These are phyloP conservation scores for Leucophenga varia DNA, from an alignment of 1,140 invertebrate species.

Conservation along the genomic window DNA sequence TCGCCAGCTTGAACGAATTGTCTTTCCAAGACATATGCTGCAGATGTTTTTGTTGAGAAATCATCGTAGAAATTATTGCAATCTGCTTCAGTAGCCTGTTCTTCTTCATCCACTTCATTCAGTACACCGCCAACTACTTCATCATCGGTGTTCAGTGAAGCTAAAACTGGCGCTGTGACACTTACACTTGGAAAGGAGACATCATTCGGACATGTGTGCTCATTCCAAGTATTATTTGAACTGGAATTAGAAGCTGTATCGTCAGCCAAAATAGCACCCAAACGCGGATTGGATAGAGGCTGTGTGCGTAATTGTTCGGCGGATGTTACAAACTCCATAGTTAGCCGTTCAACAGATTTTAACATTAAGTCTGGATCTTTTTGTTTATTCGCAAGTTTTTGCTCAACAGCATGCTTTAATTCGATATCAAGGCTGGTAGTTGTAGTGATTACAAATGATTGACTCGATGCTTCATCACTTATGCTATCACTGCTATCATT, in stretches of 20 bases:
- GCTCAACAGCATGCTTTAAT: background rate
- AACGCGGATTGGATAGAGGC: constrained; percentile 11
- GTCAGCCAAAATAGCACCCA: constrained; percentile 34
- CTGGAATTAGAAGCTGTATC: constrained; percentile 46
- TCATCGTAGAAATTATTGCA: constrained; percentile 28
- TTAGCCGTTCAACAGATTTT: constrained; percentile 65
- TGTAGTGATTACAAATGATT: constrained; percentile 49
- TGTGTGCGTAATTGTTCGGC: constrained; percentile 58
- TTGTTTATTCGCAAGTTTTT: constrained; percentile 45
- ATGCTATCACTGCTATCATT: constrained; percentile 42
- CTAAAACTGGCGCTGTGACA: constrained; percentile 68
- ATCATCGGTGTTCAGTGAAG: constrained; percentile 68
- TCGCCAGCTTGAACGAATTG: background rate
- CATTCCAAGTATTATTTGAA: constrained; percentile 72
- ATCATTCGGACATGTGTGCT: constrained; percentile 72
- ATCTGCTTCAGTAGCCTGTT: constrained; percentile 25
- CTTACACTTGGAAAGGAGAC: constrained; percentile 77
- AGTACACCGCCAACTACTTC: constrained; percentile 44
- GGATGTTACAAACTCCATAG: constrained; percentile 65
- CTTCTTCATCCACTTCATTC: constrained; percentile 30
- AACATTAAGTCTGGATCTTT: constrained; percentile 69
- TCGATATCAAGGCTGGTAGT: constrained; percentile 25
- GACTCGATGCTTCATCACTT: constrained; percentile 45
- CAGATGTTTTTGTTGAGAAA: too few species aligned
- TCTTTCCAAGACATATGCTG: background rate